Conservation (phyloP, 2,888 invertebrate species). For the Ichneumoninae sp. region DNA sequence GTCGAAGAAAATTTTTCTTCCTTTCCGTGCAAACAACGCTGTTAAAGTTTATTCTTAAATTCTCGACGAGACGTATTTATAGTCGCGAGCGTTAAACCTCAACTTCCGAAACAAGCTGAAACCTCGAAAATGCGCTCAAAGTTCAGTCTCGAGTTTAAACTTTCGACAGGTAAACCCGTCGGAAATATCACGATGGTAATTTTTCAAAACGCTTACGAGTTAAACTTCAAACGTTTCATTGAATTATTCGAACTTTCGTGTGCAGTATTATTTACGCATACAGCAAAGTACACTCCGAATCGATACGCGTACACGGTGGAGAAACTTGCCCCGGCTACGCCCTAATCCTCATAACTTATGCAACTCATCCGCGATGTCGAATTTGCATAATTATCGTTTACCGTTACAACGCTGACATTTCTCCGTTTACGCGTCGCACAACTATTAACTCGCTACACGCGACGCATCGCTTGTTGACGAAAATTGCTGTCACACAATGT, state of each 20-base stretch:
- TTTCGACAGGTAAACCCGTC: background rate
- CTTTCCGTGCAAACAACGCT: background rate
- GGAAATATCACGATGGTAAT: background rate
- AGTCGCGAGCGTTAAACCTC: background rate
- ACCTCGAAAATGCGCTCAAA: too few relatives aligned
- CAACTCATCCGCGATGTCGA: conserved; percentile 56
- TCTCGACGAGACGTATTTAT: background rate
- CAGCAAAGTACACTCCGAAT: background rate
- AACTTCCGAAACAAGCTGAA: too few relatives aligned
- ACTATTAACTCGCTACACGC: background rate
- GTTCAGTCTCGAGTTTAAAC: too few relatives aligned
- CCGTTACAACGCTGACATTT: conserved; percentile 21
- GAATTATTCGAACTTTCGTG: background rate
- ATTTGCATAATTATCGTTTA: conserved; percentile 58
- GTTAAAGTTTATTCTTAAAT: background rate
- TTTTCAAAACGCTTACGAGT: background rate
- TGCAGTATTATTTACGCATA: background rate
- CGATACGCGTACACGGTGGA: background rate
- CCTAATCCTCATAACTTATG: conserved; percentile 42
- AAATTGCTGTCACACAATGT: background rate
- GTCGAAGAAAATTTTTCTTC: background rate
- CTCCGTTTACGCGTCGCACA: background rate
- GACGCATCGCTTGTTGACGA: background rate
- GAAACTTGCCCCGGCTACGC: conserved; percentile 7
- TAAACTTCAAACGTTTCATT: background rate